A percentile compares a stretch with the other conserved stretches of the same genome.
Evolutionary conservation across 2,797 vertebrate genomes (phyloP).

Genomic region (Lepilemur septentrionalis): DNA sequence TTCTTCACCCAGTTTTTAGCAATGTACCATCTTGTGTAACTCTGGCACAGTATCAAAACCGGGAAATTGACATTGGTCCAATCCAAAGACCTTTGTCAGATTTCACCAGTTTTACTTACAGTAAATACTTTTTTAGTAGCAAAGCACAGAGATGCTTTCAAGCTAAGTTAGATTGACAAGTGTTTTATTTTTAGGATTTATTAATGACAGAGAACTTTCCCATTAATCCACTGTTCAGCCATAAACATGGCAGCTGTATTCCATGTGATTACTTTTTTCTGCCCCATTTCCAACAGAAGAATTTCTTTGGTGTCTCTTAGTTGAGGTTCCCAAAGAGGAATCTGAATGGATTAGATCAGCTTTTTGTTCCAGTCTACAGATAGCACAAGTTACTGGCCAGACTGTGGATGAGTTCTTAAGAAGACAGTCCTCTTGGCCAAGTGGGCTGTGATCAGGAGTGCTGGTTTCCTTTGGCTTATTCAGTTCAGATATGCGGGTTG

Average conservation of each 20-base stretch:
- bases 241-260: not conserved
- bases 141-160: not conserved
- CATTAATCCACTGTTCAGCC: not conserved
- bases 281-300: not conserved
- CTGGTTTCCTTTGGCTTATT: not conserved
- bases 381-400: not conserved
- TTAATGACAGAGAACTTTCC: not conserved
- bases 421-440: not conserved
- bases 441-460: not conserved
- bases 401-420: not conserved
- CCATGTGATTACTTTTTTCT: not conserved
- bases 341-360: not conserved
- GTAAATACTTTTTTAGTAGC: not conserved
- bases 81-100: not conserved
- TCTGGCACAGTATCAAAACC: not conserved
- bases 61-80: not conserved
- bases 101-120: not conserved
- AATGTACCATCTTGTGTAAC: not conserved
- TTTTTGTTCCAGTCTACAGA: not conserved
- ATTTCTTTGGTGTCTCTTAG: not conserved
- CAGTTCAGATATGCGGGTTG: not conserved
- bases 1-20: not conserved
- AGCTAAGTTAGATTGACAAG: not conserved
- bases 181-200: conserved; percentile 4
- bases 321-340: not conserved